Base-by-base conservation (phyloP, 2,113 vertebrate species). In the Microcebus jonahi region DNA sequence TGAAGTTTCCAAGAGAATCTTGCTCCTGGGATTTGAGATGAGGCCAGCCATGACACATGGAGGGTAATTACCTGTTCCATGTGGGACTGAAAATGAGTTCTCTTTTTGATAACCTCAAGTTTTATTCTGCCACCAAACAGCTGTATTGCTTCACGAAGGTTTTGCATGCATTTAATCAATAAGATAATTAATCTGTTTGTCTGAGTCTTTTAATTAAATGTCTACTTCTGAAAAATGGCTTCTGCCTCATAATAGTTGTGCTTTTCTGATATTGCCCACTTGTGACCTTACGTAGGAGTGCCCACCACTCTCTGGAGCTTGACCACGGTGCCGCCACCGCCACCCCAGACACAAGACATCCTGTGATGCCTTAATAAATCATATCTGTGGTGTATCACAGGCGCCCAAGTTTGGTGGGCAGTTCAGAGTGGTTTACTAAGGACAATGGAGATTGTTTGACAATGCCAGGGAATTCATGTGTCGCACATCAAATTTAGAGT, bases 191-290 rank as follows among this genome's bases (percentile, higher is more conserved):
- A 86, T 97, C 95, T 95, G 85, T 79, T 73, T 71, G 88, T 83
- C 67, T 71, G 93, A 96, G 90, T 67, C 97, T 97, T 97, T 97
- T 97, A 97, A 98, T 98, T 98, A 96, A 98, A 97, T 92, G 94
- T 88, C 91, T 57, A 94, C 92, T 76, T 97, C 95, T 95, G 73
- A 97, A 96, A 97, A 97, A 97, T 48, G 45, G 70, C 57, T 76
- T 57, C 27, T 92, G 55, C 57, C 84, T 95, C 76, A n/a, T 77
- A 95, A 92, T 39, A 87, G 96, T 0, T 0, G 39, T 75, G 71
- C 42, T 89, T 94, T 94, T 89, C 76, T 21, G 91, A 70, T 57
- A 71, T 71, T 75, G 94, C 94, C 67, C 39, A 45, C 75, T 95
- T 14, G 4, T 50, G n/a, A 82, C 61, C 92, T 93, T 77, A 21